These are phyloP conservation scores for Scomber japonicus DNA, from an alignment of 2,113 vertebrate species.

Conservation along the genomic window DNA sequence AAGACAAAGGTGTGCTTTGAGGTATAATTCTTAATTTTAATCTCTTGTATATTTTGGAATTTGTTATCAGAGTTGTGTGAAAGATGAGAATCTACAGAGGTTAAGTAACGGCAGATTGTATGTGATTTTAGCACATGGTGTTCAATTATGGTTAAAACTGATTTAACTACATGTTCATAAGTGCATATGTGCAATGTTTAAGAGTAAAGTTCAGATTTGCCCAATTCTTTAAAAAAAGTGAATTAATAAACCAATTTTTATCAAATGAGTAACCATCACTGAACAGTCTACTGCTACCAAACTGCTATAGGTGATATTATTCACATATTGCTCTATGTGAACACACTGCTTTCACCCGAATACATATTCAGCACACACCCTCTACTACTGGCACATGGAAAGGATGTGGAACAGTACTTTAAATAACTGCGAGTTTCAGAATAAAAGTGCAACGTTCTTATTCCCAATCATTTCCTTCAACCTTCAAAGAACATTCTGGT, in stretches of 20 bases:
- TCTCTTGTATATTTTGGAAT: neutral
- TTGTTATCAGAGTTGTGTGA: neutral
- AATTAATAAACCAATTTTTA: neutral
- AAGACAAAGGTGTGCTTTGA: constrained; percentile 37
- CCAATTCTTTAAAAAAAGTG: too few relatives aligned
- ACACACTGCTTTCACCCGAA: too few relatives aligned
- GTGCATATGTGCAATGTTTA: neutral
- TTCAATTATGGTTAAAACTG: too few relatives aligned
- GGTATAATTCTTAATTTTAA: constrained; percentile 26
- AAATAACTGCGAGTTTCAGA: neutral
- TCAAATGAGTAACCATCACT: neutral
- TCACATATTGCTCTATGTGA: too few relatives aligned
- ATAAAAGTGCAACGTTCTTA: neutral
- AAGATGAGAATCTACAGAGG: neutral
- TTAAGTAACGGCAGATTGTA: neutral
- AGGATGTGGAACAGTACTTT: neutral
- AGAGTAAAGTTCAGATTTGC: neutral
- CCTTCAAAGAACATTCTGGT: neutral
- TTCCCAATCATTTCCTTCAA: neutral
- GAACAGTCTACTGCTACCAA: neutral
- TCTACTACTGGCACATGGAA: neutral
- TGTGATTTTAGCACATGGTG: neutral
- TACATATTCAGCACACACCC: too few relatives aligned
- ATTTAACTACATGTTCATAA: neutral
- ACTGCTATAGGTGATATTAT: neutral